A percentile compares a stretch with the other conserved stretches of the same genome.
These are phyloP conservation scores for Hydrozoanthus tunicans DNA, from an alignment of 64 coral and sea anemone genomes.

Conservation along the genomic window DNA sequence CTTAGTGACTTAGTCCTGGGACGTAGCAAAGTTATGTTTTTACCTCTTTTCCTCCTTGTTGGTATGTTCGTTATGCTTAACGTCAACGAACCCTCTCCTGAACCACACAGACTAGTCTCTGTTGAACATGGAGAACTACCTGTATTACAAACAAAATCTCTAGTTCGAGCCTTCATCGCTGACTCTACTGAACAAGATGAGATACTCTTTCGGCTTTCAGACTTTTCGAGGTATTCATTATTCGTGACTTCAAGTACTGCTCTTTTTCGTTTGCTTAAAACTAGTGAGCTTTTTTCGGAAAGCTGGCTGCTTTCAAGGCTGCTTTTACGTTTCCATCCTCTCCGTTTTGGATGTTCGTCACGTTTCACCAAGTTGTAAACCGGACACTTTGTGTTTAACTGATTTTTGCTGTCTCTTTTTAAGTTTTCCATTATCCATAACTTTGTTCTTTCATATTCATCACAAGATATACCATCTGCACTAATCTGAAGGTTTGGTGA, in stretches of 20 bases:
- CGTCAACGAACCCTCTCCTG: not conserved
- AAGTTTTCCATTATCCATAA: slow-evolving; percentile 45
- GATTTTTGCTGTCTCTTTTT: not conserved
- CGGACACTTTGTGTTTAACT: not conserved
- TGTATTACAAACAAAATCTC: not conserved
- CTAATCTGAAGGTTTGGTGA: not conserved
- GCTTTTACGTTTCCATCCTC: not conserved
- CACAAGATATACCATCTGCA: not conserved
- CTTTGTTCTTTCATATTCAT: slow-evolving; percentile 56
- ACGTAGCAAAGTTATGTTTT: not conserved
- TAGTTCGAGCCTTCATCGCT: not conserved
- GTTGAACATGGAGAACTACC: not conserved
- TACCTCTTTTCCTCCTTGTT: not conserved
- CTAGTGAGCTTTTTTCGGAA: no score
- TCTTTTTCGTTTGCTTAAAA: no score
- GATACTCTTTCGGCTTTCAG: not conserved
- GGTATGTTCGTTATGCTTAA: not conserved
- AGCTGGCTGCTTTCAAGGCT: not conserved
- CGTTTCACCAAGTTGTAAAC: not conserved
- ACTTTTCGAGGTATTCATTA: no score
- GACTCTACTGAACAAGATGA: not conserved
- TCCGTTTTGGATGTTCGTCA: not conserved
- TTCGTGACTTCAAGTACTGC: no score
- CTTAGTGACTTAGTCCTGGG: not conserved
- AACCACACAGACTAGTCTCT: not conserved